Percentiles rank a stretch among this genome's conserved stretches.
These are phyloP conservation scores for Malurus splendens DNA, from an alignment of 2,797 vertebrate species.

Conservation along the genomic window DNA sequence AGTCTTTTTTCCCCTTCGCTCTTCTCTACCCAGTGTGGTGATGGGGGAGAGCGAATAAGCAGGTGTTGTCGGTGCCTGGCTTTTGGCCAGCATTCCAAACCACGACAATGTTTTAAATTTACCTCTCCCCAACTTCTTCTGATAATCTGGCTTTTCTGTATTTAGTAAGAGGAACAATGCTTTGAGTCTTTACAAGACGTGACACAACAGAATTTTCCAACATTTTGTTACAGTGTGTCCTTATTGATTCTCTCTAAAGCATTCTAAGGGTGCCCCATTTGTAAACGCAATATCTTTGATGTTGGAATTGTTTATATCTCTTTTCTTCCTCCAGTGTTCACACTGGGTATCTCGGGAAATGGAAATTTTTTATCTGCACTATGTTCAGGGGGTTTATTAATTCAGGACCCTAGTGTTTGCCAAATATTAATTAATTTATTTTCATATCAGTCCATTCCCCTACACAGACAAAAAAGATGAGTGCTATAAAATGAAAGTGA, in stretches of 20 bases:
- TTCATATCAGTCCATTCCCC: neutral
- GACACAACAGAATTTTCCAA: neutral
- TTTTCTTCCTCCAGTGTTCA: neutral
- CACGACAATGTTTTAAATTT: neutral
- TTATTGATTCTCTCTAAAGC: neutral
- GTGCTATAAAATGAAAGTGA: neutral
- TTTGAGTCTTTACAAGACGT: neutral
- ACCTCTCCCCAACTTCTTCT: neutral
- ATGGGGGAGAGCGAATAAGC: too few species aligned
- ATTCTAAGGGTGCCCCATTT: accelerated
- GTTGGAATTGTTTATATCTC: neutral
- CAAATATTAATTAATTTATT: neutral
- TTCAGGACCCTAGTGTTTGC: neutral
- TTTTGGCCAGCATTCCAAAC: too few species aligned
- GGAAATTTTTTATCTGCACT: neutral
- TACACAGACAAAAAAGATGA: neutral
- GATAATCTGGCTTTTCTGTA: neutral
- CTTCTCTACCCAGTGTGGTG: too few species aligned
- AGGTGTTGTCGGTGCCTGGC: too few species aligned
- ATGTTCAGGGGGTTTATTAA: neutral
- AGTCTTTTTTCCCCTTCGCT: too few species aligned
- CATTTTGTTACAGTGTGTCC: neutral
- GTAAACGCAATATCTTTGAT: neutral
- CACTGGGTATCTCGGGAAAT: accelerated
- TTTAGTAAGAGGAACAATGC: neutral